These are phyloP conservation scores for Corapipo altera DNA, from an alignment of 2,113 vertebrate genomes.

Conservation along the genomic window DNA sequence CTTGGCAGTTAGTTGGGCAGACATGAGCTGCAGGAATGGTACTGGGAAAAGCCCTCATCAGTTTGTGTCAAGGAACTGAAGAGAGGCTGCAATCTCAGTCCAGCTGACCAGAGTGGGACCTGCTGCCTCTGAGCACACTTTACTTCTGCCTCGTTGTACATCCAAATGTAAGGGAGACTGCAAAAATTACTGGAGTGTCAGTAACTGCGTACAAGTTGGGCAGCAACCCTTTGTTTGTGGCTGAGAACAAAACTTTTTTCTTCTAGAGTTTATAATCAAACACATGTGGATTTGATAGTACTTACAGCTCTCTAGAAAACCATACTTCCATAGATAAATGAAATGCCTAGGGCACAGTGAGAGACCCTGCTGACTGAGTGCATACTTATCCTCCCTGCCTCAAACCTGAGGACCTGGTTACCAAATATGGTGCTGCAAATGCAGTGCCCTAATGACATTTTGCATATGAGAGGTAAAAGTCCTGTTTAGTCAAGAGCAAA, in stretches of 20 bases:
- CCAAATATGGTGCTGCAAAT: background rate
- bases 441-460: background rate
- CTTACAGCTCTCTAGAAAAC: constrained; percentile 21
- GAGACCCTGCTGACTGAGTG: background rate
- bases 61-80: background rate
- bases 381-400: background rate
- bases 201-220: background rate
- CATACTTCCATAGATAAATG: constrained; percentile 38
- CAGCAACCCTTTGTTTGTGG: background rate
- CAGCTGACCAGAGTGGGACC: background rate
- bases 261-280: constrained; percentile 37
- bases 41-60: background rate
- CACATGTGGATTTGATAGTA: background rate
- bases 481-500: background rate
- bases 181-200: constrained; percentile 20
- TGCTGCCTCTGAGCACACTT: background rate
- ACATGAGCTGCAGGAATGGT: background rate
- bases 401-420: background rate
- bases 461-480: background rate
- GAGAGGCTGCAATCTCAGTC: background rate
- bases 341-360: background rate
- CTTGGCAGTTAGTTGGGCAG: background rate
- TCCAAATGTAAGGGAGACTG: background rate
- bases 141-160: background rate
- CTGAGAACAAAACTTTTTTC: background rate